Base-by-base conservation (phyloP, 2,888 invertebrate genomes). In the Drosophila meridionalis region DNA sequence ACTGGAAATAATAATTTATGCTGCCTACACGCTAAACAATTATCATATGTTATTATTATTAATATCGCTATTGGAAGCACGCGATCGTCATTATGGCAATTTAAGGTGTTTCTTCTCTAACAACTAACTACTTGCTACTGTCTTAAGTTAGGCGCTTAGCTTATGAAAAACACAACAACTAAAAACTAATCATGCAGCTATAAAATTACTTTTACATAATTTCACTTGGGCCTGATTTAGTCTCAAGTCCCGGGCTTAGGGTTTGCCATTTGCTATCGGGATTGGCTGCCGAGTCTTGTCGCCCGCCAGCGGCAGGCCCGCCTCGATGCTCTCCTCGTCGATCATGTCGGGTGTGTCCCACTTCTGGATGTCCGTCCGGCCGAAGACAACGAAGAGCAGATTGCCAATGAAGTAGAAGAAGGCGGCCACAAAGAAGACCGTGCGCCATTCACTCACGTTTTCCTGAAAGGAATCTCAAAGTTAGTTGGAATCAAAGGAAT, bases 391-490 rank as follows among this genome's bases (percentile, higher is more conserved):
- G 69, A 95, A 95, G 7, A 95, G 80, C 52, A 94, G 90, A 82
- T 95, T 95, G 11, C 94, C 94, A 3, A 94, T 4, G 55, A 95
- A 93, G 76, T 95, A 94, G 47, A 95, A 92, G 3, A 90, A 92
- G 1, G 94, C 94, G 0, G 95, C 93, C 50, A 95, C 90, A 68
- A 94, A 94, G 84, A 95, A 95, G 6, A 95, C 94, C 12, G 91
- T 91, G 30, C 93, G 92, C 95, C 95, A 95, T 59, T 94, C 93
- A 0, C 72, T 65, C 1, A 93, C 90, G 55, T 94, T 92, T 28
- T 71, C 69, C 93, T 93, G 68, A 20, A 26, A 28, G 6, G 6
- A 26, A 36, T 0, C 42, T n/a, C 28, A 40, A 3, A 12, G 8
- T 30, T 14, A 42, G 3, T 9, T 14, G 2, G 12, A 14, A 4